These are phyloP conservation scores for Scaptomyza tumidula DNA, from an alignment of 2,888 invertebrate genomes.

Conservation along the genomic window DNA sequence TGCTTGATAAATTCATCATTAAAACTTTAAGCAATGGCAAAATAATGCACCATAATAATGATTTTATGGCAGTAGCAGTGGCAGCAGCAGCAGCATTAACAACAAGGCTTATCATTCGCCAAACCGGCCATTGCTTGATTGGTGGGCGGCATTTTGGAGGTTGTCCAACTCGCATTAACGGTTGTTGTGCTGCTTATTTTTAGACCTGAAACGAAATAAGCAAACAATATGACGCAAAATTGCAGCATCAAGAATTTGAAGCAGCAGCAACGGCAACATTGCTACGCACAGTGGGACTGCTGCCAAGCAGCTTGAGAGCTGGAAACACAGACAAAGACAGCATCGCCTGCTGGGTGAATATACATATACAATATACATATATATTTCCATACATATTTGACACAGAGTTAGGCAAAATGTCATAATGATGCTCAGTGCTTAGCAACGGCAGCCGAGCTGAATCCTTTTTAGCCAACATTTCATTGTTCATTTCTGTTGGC, in stretches of 20 bases:
- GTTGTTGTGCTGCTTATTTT: conserved; percentile 54
- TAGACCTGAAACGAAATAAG: conserved; percentile 62
- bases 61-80: conserved; percentile 55
- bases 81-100: conserved; percentile 33
- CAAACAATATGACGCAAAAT: conserved; percentile 73
- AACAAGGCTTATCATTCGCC: conserved; percentile 77
- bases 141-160: conserved; percentile 40
- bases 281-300: conserved; percentile 55
- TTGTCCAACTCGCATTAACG: conserved; percentile 12
- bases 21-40: conserved; percentile 65
- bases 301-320: conserved; percentile 52
- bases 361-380: neutral
- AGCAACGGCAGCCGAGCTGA: conserved; percentile 19
- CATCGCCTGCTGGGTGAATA: conserved; percentile 26
- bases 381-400: neutral
- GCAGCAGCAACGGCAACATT: conserved; percentile 42
- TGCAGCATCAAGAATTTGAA: conserved; percentile 50
- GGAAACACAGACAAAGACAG: conserved; percentile 24
- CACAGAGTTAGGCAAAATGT: conserved; percentile 11
- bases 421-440: conserved; percentile 37
- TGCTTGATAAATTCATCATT: conserved; percentile 51
- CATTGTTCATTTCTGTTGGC: conserved; percentile 3
- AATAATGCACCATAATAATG: conserved; percentile 51
- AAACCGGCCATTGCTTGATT: conserved; percentile 64
- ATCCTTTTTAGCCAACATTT: conserved; percentile 25